Conservation (phyloP, 2,888 invertebrate genomes). For the Drosophila cyrtoloma region DNA sequence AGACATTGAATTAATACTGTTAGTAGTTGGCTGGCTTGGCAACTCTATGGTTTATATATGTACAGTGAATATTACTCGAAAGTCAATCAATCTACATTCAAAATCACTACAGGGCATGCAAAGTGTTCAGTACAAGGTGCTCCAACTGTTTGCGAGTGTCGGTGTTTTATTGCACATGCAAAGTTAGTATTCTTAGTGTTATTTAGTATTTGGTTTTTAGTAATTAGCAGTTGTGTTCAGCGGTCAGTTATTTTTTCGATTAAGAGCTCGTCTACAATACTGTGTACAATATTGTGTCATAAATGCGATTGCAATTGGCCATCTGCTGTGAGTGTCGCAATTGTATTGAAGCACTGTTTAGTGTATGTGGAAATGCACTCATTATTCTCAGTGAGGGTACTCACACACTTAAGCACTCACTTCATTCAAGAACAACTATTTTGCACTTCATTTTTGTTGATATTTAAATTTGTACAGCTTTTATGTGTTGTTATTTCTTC, state of each 20-base stretch:
- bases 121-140: slow-evolving; percentile 50
- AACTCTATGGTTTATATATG: slow-evolving; percentile 27
- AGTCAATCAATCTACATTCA: slow-evolving; percentile 35
- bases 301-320: slow-evolving; percentile 14
- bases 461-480: background rate
- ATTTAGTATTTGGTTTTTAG: slow-evolving; percentile 3
- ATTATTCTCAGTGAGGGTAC: background rate
- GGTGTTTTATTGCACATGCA: slow-evolving; percentile 38
- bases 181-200: slow-evolving; percentile 20
- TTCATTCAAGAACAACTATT: background rate
- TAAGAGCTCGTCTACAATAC: background rate
- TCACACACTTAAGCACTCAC: background rate
- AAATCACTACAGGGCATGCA: slow-evolving; percentile 44
- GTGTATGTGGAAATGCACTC: background rate
- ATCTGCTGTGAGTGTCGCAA: background rate
- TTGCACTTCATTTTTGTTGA: background rate
- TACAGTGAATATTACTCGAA: slow-evolving; percentile 35
- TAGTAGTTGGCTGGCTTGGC: slow-evolving; percentile 38
- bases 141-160: slow-evolving; percentile 28
- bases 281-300: slow-evolving; percentile 1
- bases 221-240: slow-evolving; percentile 7
- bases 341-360: background rate
- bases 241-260: slow-evolving; percentile 6
- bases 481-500: too few species aligned
- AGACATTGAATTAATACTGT: slow-evolving; percentile 59